A percentile compares a stretch with the other conserved stretches of the same genome.
Evolutionary conservation across 2,888 invertebrate genomes (phyloP).

Genomic region (Rhodophaea formosa): DNA sequence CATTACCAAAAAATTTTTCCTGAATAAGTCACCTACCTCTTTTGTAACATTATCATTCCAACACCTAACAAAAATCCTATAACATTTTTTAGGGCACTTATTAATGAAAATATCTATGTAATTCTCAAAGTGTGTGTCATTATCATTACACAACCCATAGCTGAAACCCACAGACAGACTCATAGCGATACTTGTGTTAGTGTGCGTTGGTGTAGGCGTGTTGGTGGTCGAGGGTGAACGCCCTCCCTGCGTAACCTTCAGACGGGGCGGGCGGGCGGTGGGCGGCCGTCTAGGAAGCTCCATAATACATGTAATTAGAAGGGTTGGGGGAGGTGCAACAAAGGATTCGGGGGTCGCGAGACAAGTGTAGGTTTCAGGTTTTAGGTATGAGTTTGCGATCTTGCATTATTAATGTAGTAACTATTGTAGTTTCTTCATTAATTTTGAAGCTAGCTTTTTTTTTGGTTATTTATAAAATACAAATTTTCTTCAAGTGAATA

Average conservation of each 20-base stretch:
- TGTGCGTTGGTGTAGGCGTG: slow-evolving; percentile 34
- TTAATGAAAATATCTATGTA: too few relatives aligned
- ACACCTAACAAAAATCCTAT: too few relatives aligned
- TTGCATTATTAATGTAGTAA: too few relatives aligned
- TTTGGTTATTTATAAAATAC: too few relatives aligned
- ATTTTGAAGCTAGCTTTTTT: too few relatives aligned
- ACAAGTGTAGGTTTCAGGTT: not conserved
- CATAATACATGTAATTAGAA: slow-evolving; percentile 42
- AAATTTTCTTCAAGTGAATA: too few relatives aligned
- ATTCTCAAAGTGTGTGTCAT: not conserved
- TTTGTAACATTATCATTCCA: too few relatives aligned
- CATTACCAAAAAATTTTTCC: too few relatives aligned
- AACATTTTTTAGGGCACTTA: too few relatives aligned
- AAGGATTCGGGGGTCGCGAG: not conserved
- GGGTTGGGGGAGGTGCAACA: slow-evolving; percentile 27
- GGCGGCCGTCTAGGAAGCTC: slow-evolving; percentile 66
- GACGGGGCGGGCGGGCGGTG: slow-evolving; percentile 49
- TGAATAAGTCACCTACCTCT: too few relatives aligned
- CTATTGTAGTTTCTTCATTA: too few relatives aligned
- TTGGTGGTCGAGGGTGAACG: slow-evolving; percentile 54
- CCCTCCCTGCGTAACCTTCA: slow-evolving; percentile 71
- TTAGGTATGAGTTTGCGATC: not conserved
- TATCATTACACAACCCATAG: not conserved
- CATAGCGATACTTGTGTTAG: not conserved
- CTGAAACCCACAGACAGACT: not conserved